Conservation (phyloP, 2,797 vertebrate species). For the Urocyon cinereoargenteus region DNA sequence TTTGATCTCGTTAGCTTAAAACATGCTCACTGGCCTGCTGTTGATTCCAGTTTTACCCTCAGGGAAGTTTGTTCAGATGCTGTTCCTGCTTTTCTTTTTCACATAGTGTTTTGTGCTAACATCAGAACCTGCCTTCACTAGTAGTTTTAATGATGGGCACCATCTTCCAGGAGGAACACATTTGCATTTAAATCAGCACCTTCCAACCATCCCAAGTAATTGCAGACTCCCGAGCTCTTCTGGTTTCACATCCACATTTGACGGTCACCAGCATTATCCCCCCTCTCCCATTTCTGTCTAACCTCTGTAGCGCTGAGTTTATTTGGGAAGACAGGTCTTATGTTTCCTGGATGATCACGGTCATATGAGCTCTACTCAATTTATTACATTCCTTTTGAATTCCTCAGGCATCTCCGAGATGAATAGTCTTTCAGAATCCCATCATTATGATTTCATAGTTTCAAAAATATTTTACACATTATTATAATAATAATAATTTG, state of each 20-base stretch:
- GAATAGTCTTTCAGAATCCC: not conserved
- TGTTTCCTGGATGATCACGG: not conserved
- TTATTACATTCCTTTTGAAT: slow-evolving; percentile 5
- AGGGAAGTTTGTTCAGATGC: not conserved
- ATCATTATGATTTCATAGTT: slow-evolving; percentile 56
- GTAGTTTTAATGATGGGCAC: not conserved
- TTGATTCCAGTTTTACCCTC: not conserved
- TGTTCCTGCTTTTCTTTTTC: not conserved
- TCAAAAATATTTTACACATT: slow-evolving; percentile 59
- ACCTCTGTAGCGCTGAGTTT: not conserved
- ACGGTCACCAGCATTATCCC: not conserved
- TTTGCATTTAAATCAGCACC: not conserved
- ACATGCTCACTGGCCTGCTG: not conserved
- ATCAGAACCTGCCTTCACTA: not conserved
- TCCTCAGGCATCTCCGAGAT: not conserved
- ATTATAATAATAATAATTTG: slow-evolving; percentile 52
- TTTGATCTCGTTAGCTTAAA: not conserved
- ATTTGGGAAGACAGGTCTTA: not conserved
- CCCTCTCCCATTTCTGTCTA: not conserved
- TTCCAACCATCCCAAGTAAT: not conserved
- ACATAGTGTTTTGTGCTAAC: not conserved
- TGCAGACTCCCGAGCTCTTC: not conserved
- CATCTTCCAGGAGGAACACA: not conserved
- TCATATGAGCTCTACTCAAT: not conserved
- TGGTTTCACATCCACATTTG: not conserved